These are phyloP conservation scores for Melanotaenia trifasciata DNA, from an alignment of 2,797 vertebrate genomes.

Conservation along the genomic window DNA sequence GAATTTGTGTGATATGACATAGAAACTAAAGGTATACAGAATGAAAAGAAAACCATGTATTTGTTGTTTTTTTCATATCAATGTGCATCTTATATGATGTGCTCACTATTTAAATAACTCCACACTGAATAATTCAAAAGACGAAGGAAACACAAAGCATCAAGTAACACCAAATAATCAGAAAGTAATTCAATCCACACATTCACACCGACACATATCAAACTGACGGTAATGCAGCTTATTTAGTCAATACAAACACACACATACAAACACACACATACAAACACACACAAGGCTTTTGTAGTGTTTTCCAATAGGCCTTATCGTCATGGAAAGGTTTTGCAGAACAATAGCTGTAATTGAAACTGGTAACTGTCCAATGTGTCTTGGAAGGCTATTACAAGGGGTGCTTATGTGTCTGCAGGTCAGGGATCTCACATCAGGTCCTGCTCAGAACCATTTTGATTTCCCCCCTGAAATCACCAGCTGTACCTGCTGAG, in stretches of 20 bases:
- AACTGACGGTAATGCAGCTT: neutral
- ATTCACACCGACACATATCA: constrained; percentile 4
- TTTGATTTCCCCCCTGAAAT: constrained; percentile 73
- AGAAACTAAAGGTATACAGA: neutral
- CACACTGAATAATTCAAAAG: neutral
- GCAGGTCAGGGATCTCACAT: constrained; percentile 57
- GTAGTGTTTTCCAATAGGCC: constrained; percentile 16
- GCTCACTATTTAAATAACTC: neutral
- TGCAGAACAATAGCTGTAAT: constrained; percentile 37
- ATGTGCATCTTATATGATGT: no score
- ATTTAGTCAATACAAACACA: constrained; percentile 9
- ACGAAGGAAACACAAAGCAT: neutral
- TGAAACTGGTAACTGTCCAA: constrained; percentile 47
- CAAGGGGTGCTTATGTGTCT: constrained; percentile 2
- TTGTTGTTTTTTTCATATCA: neutral
- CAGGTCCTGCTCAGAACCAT: constrained; percentile 57
- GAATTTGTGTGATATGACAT: neutral
- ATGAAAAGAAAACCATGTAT: neutral
- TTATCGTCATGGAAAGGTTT: constrained; percentile 25
- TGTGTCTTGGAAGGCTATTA: constrained; percentile 46
- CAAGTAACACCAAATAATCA: constrained; percentile 18
- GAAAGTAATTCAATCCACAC: constrained; percentile 10
- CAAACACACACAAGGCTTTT: neutral
- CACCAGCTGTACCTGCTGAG: constrained; percentile 64
- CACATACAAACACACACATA: constrained; percentile 14